Conservation (phyloP, 2,113 vertebrate species). For the Cynoglossus semilaevis region DNA sequence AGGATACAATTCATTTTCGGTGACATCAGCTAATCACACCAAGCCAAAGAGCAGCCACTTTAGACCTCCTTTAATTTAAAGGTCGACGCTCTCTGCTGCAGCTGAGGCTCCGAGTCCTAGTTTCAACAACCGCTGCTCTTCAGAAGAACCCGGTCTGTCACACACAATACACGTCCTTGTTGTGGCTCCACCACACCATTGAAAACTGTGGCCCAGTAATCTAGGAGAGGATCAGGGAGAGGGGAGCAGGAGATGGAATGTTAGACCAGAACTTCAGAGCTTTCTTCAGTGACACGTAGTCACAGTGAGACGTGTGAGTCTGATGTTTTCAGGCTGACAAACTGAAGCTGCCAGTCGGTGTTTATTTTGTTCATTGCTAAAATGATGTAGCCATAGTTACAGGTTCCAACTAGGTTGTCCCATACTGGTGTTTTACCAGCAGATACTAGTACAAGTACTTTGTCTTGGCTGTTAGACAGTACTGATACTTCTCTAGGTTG, state of each 20-base stretch:
- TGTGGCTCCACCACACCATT: conserved; percentile 31
- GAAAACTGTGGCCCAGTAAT: conserved; percentile 46
- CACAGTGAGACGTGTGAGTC: conserved; percentile 5
- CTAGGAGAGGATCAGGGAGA: conserved; percentile 51
- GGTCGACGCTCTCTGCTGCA: conserved; percentile 32
- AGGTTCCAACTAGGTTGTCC: too few species aligned
- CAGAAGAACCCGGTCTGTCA: conserved; percentile 32
- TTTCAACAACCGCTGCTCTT: conserved; percentile 54
- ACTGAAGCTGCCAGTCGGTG: conserved; percentile 5
- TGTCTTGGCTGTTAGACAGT: too few species aligned
- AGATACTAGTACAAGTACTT: too few species aligned
- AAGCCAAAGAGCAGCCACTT: conserved; percentile 53
- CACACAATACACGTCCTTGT: conserved; percentile 64
- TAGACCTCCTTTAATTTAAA: conserved; percentile 48
- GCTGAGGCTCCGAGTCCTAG: conserved; percentile 9
- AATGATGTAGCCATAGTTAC: too few species aligned
- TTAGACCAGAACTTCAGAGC: conserved; percentile 26
- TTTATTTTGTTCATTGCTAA: too few species aligned
- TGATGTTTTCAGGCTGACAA: conserved; percentile 13
- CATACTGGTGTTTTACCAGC: too few species aligned
- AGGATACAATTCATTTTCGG: conserved; percentile 60
- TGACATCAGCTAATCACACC: conserved; percentile 58
- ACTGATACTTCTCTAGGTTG: too few species aligned
- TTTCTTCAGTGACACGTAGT: conserved; percentile 19
- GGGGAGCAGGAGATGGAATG: conserved; percentile 4